Conservation (phyloP, 1,140 invertebrate genomes). For the Rhizoglyphus robini region DNA sequence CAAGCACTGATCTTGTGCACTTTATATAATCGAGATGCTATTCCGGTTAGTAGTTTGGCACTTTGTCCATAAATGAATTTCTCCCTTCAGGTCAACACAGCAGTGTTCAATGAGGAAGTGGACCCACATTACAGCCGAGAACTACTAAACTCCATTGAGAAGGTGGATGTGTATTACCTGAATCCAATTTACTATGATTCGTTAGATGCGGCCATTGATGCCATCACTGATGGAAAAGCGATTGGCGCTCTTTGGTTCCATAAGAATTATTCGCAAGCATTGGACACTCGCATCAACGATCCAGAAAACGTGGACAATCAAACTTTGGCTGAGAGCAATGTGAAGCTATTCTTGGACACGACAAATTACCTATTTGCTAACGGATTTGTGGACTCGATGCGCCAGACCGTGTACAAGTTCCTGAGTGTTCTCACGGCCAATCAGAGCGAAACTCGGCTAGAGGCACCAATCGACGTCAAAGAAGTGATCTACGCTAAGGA, state of each 20-base stretch:
- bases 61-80: not conserved
- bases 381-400: conserved; percentile 12
- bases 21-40: conserved; percentile 3
- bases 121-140: conserved; percentile 14
- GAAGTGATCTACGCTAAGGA: conserved; percentile 15
- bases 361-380: conserved; percentile 10
- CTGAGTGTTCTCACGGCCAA: not conserved
- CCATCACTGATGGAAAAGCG: conserved; percentile 19
- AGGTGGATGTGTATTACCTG: conserved; percentile 15
- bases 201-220: conserved; percentile 15
- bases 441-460: not conserved
- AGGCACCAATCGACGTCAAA: conserved; percentile 8
- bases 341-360: conserved; percentile 30
- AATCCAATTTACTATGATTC: conserved; percentile 17
- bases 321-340: conserved; percentile 27
- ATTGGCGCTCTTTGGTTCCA: conserved; percentile 18
- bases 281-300: conserved; percentile 11
- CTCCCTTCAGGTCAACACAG: conserved; percentile 30
- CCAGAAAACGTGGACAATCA: conserved; percentile 1
- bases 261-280: conserved; percentile 18
- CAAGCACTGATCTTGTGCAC: conserved; percentile 12
- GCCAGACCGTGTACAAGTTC: conserved; percentile 2
- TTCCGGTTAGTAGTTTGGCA: conserved; percentile 6
- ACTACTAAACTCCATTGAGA: conserved; percentile 11
- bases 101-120: conserved; percentile 48